Evolutionary conservation across 1,140 invertebrate species (phyloP).

Genomic region (Epicauta chinensis): DNA sequence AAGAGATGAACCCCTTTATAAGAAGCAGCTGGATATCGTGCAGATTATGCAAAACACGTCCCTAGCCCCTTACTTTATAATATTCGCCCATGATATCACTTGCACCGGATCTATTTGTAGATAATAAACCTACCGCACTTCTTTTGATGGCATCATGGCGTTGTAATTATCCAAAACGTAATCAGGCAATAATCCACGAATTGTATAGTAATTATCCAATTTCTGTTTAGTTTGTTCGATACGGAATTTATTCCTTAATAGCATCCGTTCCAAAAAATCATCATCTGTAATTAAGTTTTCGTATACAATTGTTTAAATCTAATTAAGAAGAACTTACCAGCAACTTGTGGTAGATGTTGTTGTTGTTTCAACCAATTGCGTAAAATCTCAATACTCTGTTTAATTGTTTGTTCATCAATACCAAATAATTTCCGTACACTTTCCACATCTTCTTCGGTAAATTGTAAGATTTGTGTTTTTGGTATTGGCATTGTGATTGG

Average conservation of each 20-base stretch:
- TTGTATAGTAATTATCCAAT: conserved; percentile 13
- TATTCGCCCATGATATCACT: too few relatives aligned
- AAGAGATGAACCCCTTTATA: too few relatives aligned
- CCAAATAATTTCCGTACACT: conserved; percentile 5
- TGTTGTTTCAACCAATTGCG: conserved; percentile 5
- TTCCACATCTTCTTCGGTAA: conserved; percentile 2
- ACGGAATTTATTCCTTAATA: conserved; percentile 12
- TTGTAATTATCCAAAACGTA: conserved; percentile 3
- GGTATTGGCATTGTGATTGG: too few relatives aligned
- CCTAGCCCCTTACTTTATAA: too few relatives aligned
- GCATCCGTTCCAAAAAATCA: conserved; percentile 3
- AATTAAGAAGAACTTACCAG: not conserved
- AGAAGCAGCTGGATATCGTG: too few relatives aligned
- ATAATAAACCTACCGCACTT: not conserved
- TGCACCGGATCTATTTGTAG: too few relatives aligned
- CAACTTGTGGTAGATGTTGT: conserved; percentile 8
- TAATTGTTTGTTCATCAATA: conserved; percentile 3
- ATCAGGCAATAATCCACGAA: conserved; percentile 1
- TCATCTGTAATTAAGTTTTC: conserved; percentile 1
- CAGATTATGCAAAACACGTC: too few relatives aligned
- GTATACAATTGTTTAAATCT: not conserved
- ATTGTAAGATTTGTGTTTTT: too few relatives aligned
- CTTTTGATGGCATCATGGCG: not conserved
- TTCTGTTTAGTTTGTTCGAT: conserved; percentile 15
- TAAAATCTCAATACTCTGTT: conserved; percentile 5